phyloP scores from a whole-genome alignment of 2,797 vertebrate genomes.

The Echeneis naucrates region DNA sequence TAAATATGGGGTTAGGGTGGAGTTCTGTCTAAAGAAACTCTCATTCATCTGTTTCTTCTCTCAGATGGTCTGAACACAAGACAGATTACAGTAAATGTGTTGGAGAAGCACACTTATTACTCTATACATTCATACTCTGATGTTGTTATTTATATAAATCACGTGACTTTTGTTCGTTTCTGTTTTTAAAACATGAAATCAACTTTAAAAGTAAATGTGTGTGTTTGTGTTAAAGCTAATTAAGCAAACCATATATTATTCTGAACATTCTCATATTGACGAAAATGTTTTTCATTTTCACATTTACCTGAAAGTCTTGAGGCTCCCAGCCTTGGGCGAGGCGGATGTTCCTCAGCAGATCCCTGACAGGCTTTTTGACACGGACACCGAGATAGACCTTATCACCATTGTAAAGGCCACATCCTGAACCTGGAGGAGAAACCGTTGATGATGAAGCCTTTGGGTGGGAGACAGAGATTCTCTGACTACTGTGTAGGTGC shows the following conservation, averaged over 20 bases:
- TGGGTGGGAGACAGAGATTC: too few relatives aligned
- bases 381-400: conserved; percentile 90
- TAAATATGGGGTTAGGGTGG: too few relatives aligned
- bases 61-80: neutral
- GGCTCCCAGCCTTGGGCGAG: conserved; percentile 80
- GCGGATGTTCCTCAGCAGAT: conserved; percentile 86
- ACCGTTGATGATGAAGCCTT: too few relatives aligned
- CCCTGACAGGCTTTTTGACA: conserved; percentile 89
- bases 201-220: neutral
- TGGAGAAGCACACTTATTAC: neutral
- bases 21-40: neutral
- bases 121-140: neutral
- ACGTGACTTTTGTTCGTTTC: neutral
- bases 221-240: neutral
- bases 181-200: too few relatives aligned
- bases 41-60: neutral
- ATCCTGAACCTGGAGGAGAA: conserved; percentile 64
- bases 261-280: neutral
- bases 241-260: too few relatives aligned
- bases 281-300: neutral
- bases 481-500: too few relatives aligned
- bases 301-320: conserved; percentile 76
- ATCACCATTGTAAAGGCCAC: conserved; percentile 54
- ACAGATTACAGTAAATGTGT: neutral
- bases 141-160: neutral